A percentile compares a stretch with the other conserved stretches of the same genome.
Conservation (phyloP, 2,888 invertebrate genomes). For the Eristalis pertinax region DNA sequence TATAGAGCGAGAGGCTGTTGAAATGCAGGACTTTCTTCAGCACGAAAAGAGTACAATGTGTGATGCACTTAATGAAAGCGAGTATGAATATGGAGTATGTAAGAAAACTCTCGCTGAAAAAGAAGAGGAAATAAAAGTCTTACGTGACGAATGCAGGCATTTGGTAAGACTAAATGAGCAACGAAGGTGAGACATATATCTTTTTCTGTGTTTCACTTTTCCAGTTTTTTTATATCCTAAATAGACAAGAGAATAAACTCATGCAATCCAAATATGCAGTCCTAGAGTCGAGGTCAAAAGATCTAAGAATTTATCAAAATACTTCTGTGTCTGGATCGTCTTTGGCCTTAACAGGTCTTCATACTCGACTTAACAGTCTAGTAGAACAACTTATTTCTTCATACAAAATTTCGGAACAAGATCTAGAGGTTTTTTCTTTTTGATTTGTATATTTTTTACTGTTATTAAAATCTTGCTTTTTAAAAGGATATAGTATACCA, state of each 20-base stretch:
- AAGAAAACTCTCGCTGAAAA: conserved; percentile 81
- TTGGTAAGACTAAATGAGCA: conserved; percentile 91
- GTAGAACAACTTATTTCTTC: conserved; percentile 88
- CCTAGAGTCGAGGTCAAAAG: conserved; percentile 85
- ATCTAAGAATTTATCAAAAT: conserved; percentile 86
- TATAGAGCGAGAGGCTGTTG: conserved; percentile 89
- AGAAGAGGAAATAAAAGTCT: conserved; percentile 84
- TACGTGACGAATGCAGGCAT: conserved; percentile 90
- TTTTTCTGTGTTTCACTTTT: neutral
- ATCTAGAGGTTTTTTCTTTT: conserved; percentile 84
- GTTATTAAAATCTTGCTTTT: conserved; percentile 34
- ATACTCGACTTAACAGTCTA: conserved; percentile 86
- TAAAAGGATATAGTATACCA: conserved; percentile 88
- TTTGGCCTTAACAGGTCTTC: conserved; percentile 86
- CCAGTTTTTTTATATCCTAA: neutral
- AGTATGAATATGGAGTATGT: conserved; percentile 80
- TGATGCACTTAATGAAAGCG: conserved; percentile 90
- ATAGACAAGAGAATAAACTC: conserved; percentile 86
- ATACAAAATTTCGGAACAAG: conserved; percentile 88
- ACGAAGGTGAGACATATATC: conserved; percentile 83
- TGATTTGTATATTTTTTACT: conserved; percentile 1
- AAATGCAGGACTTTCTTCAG: conserved; percentile 93
- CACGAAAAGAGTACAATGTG: conserved; percentile 91
- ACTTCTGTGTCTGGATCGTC: conserved; percentile 87
- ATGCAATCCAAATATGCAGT: conserved; percentile 86